Base-by-base conservation (phyloP, 2,797 vertebrate genomes). In the Clarias platycephalus region DNA sequence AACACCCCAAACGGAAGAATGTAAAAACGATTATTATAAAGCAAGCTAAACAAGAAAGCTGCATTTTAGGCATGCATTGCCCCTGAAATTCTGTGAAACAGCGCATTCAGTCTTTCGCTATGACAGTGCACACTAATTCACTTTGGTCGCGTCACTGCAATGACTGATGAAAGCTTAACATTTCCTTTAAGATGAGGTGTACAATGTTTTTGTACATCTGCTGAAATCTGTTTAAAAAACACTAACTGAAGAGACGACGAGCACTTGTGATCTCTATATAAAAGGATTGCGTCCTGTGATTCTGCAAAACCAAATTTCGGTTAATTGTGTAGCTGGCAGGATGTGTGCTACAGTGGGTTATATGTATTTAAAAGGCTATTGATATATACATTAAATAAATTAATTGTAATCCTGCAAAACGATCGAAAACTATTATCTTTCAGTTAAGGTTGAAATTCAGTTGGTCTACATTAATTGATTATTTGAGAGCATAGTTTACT, bases 21-120 rank as follows among this genome's bases (percentile, higher is more conserved):
- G 40, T 12, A 31, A 80, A 64, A 80, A 15, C 20, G 28, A 66
- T 66, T 49, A 22, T 5, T 13, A 81, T 68, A 37, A 55, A 67
- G 40, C 10, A 10, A 82, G 34, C 57, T 60, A 26, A 26, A 71
- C 26, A 57, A 70, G 22, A 55, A 81, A 1, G 31, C 66, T 70
- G 80, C 20, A 40, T 57, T 70, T 82, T 4, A 37, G 34, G 75
- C 5, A 37, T 77, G 37, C 24, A 80, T n/a, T 80, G 24, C 7
- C 62, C 26, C 37, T 53, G 70, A 75, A 31, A 62, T 53, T 44
- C 5, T 83, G 2, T 64, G 68, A 72, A 62, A 9, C 55, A 60
- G 53, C 66, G 22, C 66, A 26, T 82, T 71, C 81, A 82, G 57
- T n/a, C n/a, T 72, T n/a, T 62, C 26, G 9, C 57, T 68, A 13